Evolutionary conservation across 2,888 invertebrate genomes (phyloP).

Genomic region (Apodemia mormo): DNA sequence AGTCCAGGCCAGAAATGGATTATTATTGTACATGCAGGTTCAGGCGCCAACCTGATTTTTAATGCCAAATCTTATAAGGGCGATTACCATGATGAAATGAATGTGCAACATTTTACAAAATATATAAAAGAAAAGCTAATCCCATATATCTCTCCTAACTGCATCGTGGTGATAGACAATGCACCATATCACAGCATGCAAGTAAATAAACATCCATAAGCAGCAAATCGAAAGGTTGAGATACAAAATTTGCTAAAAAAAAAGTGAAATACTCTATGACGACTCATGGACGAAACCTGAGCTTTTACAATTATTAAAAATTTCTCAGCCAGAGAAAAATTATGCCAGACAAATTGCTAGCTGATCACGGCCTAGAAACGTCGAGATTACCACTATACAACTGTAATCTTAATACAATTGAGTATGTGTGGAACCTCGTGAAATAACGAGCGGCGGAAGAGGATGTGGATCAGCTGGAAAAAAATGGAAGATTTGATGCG

Average conservation of each 20-base stretch:
- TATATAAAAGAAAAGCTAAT: slow-evolving; percentile 18
- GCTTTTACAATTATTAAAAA: background rate
- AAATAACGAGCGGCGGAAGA: too few relatives aligned
- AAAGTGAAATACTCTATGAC: background rate
- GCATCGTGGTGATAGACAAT: background rate
- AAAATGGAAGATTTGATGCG: too few relatives aligned
- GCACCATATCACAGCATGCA: background rate
- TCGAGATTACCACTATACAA: too few relatives aligned
- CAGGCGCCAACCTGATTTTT: slow-evolving; percentile 34
- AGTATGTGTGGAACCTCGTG: too few relatives aligned
- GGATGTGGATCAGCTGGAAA: too few relatives aligned
- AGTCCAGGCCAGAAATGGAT: slow-evolving; percentile 13
- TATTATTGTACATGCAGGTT: slow-evolving; percentile 35
- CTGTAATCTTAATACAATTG: too few relatives aligned
- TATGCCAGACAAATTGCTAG: too few relatives aligned
- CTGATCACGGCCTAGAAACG: too few relatives aligned
- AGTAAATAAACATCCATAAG: background rate
- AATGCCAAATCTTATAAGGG: slow-evolving; percentile 35
- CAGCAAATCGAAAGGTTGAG: background rate
- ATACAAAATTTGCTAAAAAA: slow-evolving; percentile 8
- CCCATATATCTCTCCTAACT: slow-evolving; percentile 17
- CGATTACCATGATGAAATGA: slow-evolving; percentile 38
- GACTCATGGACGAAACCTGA: background rate
- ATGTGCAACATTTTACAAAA: slow-evolving; percentile 24
- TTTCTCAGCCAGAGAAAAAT: too few relatives aligned